A percentile compares a stretch with the other conserved stretches of the same genome.
These are phyloP conservation scores for Halcyon badia DNA, from an alignment of 2,797 vertebrate genomes.

Conservation along the genomic window DNA sequence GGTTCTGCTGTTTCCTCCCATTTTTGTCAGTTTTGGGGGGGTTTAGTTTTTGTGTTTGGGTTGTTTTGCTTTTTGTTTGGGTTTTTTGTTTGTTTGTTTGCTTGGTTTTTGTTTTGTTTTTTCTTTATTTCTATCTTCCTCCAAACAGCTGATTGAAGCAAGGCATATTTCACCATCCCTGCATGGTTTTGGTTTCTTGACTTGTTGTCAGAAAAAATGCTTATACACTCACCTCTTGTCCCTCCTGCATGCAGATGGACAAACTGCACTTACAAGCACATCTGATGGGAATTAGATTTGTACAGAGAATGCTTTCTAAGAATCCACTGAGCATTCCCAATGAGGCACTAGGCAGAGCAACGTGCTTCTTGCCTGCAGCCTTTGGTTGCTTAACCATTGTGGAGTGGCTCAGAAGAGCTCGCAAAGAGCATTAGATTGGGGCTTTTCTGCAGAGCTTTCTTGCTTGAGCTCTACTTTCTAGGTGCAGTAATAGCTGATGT, in stretches of 20 bases:
- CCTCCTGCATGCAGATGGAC: background rate
- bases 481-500: background rate
- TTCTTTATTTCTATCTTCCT: background rate
- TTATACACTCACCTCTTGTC: background rate
- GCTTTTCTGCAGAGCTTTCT: background rate
- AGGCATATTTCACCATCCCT: background rate
- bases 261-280: background rate
- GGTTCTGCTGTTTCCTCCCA: background rate
- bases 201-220: background rate
- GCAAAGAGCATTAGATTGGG: background rate
- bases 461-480: background rate
- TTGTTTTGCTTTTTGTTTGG: no score
- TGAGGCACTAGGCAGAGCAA: background rate
- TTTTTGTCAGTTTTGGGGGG: fast-evolving
- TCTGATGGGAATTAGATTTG: background rate
- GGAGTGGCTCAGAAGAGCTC: background rate
- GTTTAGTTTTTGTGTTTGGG: background rate
- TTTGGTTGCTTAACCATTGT: background rate
- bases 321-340: background rate
- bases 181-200: background rate
- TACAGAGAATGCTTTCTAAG: background rate
- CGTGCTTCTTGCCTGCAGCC: background rate
- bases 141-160: background rate
- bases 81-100: no score
- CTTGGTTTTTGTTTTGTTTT: background rate